These are phyloP conservation scores for Ametastegia equiseti DNA, from an alignment of 2,888 invertebrate genomes.

Conservation along the genomic window DNA sequence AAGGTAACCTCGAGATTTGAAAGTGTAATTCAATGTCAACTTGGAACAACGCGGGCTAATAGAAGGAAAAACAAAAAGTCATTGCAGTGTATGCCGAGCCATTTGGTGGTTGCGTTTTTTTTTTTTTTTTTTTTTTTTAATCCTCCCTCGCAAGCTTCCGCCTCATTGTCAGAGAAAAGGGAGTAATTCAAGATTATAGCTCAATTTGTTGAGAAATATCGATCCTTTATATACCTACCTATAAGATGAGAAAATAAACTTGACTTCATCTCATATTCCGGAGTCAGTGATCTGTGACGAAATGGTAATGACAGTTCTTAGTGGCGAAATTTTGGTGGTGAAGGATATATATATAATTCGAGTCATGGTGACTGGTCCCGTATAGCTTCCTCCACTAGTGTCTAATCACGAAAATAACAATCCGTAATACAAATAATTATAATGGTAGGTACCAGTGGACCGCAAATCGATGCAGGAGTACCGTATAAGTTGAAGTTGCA, in stretches of 20 bases:
- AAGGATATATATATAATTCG: not conserved
- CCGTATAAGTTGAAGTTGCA: not conserved
- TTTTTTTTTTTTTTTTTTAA: not conserved
- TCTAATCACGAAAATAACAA: conserved; percentile 25
- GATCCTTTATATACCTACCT: too few species aligned
- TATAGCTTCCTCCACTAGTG: not conserved
- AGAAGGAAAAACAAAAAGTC: not conserved
- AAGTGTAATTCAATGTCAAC: conserved; percentile 65
- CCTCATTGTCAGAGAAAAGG: too few species aligned
- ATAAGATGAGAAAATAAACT: not conserved
- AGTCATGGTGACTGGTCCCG: not conserved
- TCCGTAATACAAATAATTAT: not conserved
- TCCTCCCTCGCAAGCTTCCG: not conserved
- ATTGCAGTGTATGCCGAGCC: not conserved
- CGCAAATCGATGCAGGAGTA: conserved; percentile 2
- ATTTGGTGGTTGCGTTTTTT: not conserved
- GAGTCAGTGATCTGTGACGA: conserved; percentile 28
- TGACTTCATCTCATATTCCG: not conserved
- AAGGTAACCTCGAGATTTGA: conserved; percentile 53
- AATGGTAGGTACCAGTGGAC: not conserved
- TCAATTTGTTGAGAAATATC: too few species aligned
- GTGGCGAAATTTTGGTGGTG: not conserved
- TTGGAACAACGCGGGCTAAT: not conserved
- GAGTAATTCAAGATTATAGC: too few species aligned
- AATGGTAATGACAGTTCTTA: not conserved